Base-by-base conservation (phyloP, 2,797 vertebrate genomes). In the Ctenosaura bakeri region DNA sequence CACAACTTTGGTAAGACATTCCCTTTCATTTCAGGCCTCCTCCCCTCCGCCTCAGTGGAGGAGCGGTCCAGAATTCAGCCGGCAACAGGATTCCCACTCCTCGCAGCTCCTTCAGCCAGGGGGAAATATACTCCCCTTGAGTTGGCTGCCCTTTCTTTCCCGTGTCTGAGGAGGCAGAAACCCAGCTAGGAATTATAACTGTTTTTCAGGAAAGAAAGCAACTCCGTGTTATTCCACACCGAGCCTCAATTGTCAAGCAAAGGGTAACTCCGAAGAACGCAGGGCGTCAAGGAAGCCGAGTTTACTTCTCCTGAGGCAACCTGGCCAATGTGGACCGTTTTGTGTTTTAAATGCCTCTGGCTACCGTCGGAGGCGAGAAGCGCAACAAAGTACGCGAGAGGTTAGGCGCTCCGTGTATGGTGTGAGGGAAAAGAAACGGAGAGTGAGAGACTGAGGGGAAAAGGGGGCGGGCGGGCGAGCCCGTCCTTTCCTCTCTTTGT, bases 381-480 rank as follows among this genome's bases (percentile, higher is more conserved):
- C 10, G 85, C 8, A 59, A 59, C 16, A 74, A 24, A 2, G 56
- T 9, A 32, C 85, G 20, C 42, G 32, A 22, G 66, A 73, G 66
- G 59, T 12, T 18, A 42, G 38, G 59, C 38, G 56, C 56, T 56
- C 14, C 14, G 56, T 56, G 56, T 56, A 54, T 54, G 54, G 52
- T 56, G 54, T 3, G 54, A 13, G 13, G 16, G 54, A 56, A 46
- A 16, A 46, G 29, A n/a, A n/a, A 18, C 16, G 24, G 38, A 12
- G 38, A 8, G 35, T 7, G 26, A 4, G 62, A 22, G 32, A 13
- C 14, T 12, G 66, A 12, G 38, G 29, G 0, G 77, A 42, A 64
- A 29, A 32, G 20, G 29, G 38, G 76, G 76, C 74, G 83, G 74
- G 76, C 74, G 83, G 74, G 76, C 83, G 64, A 80, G 89, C 8